phyloP scores from a whole-genome alignment of 2,888 invertebrate genomes.

The Dendrolimus pini region DNA sequence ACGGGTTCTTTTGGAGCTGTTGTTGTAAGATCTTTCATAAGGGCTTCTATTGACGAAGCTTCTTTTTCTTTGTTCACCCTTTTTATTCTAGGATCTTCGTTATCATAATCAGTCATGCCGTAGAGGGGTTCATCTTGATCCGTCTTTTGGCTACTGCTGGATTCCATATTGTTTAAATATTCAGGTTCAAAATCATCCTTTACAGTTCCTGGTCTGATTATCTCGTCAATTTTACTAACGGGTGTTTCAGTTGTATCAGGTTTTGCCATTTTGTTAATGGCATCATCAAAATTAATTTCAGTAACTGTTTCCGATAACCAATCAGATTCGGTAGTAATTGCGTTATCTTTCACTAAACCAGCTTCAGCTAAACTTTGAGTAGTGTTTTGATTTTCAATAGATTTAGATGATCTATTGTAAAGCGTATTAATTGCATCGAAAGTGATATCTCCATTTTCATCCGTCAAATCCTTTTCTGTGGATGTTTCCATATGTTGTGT shows the following conservation, averaged over 20 bases:
- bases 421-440: slow-evolving; percentile 53
- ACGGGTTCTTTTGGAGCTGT: slow-evolving; percentile 6
- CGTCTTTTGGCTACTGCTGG: slow-evolving; percentile 32
- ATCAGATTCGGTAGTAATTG: slow-evolving; percentile 43
- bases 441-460: slow-evolving; percentile 44
- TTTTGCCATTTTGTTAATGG: slow-evolving; percentile 40
- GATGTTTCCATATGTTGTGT: slow-evolving; percentile 16
- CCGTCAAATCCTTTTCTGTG: slow-evolving; percentile 21
- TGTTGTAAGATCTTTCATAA: slow-evolving; percentile 8
- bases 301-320: slow-evolving; percentile 57
- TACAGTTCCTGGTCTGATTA: slow-evolving; percentile 33
- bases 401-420: slow-evolving; percentile 55
- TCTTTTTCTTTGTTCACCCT: slow-evolving; percentile 40
- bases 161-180: slow-evolving; percentile 49
- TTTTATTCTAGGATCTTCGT: slow-evolving; percentile 49
- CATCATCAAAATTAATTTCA: slow-evolving; percentile 46
- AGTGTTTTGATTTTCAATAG: slow-evolving; percentile 32
- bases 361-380: slow-evolving; percentile 20
- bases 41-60: slow-evolving; percentile 10
- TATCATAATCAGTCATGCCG: slow-evolving; percentile 54
- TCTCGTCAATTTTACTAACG: slow-evolving; percentile 40
- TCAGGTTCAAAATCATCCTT: slow-evolving; percentile 65
- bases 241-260: slow-evolving; percentile 39
- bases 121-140: slow-evolving; percentile 48
- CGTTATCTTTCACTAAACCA: slow-evolving; percentile 16